These are phyloP conservation scores for Chiloscyllium plagiosum DNA, from an alignment of 2,113 vertebrate genomes.

Conservation along the genomic window DNA sequence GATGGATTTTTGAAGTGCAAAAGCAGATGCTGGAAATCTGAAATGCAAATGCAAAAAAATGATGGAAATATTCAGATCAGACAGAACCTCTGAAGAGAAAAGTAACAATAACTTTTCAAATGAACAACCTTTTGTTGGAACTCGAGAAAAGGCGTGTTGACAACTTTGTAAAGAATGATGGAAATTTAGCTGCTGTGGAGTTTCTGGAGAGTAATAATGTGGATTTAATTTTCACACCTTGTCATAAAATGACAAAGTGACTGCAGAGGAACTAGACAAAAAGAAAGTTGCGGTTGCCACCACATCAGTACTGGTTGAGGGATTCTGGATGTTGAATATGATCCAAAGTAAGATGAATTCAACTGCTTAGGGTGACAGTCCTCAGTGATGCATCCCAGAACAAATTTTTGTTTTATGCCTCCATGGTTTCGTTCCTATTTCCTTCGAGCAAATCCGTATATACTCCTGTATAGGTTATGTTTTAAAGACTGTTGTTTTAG, in stretches of 20 bases:
- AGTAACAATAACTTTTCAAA: not conserved
- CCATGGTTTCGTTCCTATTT: not conserved
- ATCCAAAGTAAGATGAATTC: not conserved
- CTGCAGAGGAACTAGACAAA: not conserved
- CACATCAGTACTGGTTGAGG: not conserved
- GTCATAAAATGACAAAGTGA: not conserved
- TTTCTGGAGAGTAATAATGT: not conserved
- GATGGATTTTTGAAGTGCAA: not conserved
- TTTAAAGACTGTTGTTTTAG: no score
- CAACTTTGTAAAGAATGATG: not conserved
- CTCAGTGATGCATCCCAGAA: not conserved
- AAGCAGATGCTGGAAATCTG: not conserved
- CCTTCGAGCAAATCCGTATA: not conserved
- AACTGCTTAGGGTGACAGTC: not conserved
- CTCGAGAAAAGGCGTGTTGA: not conserved
- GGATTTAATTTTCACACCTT: slow-evolving; percentile 13
- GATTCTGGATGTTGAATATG: not conserved
- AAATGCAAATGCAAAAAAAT: not conserved
- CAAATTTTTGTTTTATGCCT: not conserved
- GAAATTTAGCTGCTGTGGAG: not conserved
- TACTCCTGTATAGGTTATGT: no score
- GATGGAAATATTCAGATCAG: not conserved
- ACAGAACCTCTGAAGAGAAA: not conserved
- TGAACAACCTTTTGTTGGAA: not conserved
- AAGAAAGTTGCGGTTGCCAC: not conserved